phyloP scores from a whole-genome alignment of 2,797 vertebrate species.

The Galago senegalensis region DNA sequence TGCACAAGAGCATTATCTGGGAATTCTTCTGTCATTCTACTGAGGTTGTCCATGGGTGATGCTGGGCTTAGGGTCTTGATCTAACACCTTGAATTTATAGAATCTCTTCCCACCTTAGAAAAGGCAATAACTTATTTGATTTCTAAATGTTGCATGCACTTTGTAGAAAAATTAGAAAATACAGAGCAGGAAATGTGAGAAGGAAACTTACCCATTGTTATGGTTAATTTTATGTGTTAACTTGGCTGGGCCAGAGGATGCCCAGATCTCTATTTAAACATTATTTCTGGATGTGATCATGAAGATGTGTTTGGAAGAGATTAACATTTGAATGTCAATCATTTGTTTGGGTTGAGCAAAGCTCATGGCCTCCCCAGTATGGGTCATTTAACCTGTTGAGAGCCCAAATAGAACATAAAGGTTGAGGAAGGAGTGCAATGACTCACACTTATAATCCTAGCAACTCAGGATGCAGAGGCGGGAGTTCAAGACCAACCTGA shows the following conservation, averaged over 20 bases:
- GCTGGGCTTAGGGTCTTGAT: neutral
- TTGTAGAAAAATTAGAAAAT: conserved; percentile 22
- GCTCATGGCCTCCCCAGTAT: rapidly evolving
- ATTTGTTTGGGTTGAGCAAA: neutral
- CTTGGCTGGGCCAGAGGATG: neutral
- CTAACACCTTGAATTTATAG: neutral
- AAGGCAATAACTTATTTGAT: neutral
- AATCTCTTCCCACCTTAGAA: neutral
- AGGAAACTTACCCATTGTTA: neutral
- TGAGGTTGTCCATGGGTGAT: neutral
- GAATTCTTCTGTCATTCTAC: neutral
- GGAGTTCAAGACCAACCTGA: neutral
- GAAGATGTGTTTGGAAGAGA: neutral
- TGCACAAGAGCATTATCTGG: neutral
- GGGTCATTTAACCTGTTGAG: too few relatives aligned
- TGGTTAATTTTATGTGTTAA: neutral
- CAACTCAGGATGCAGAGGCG: neutral
- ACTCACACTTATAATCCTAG: neutral
- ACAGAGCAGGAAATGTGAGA: neutral
- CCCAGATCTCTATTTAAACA: neutral
- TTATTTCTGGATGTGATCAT: neutral
- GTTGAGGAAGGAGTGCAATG: neutral
- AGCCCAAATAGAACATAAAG: neutral
- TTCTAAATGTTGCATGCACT: neutral
- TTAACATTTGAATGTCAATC: neutral